phyloP scores from a whole-genome alignment of 2,888 invertebrate genomes.

The Thymelicus acteon region DNA sequence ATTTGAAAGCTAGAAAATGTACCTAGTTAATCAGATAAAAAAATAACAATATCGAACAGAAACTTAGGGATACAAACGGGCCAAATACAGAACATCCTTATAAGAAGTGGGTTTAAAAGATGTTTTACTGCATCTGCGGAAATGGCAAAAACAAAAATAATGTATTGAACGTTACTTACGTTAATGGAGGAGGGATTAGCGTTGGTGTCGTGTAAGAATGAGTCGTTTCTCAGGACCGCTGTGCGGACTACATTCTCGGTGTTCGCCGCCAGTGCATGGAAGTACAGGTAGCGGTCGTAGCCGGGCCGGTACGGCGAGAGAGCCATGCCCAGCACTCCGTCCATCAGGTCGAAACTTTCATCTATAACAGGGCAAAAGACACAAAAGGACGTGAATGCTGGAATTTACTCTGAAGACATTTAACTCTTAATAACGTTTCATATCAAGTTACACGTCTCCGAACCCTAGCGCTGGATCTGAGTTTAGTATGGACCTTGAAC shows the following conservation, averaged over 20 bases:
- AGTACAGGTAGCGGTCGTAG: constrained; percentile 85
- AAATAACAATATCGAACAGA: no score
- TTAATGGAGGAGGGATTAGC: constrained; percentile 82
- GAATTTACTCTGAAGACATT: no score
- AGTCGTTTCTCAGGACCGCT: constrained; percentile 84
- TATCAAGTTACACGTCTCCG: no score
- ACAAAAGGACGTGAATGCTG: no score
- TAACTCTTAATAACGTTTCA: no score
- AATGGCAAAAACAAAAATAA: background rate
- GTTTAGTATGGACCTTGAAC: no score
- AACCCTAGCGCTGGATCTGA: no score
- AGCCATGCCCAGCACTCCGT: constrained; percentile 88
- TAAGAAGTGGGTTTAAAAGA: no score
- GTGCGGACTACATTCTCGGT: constrained; percentile 88
- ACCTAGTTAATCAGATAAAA: no score
- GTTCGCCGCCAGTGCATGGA: constrained; percentile 88
- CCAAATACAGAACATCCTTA: no score
- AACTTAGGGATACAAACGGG: no score
- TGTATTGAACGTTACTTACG: constrained; percentile 59
- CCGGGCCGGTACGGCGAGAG: constrained; percentile 79
- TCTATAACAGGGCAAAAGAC: constrained; percentile 60
- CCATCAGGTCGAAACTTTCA: constrained; percentile 89
- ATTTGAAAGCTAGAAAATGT: no score
- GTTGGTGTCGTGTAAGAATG: constrained; percentile 74
- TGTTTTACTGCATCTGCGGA: background rate